phyloP scores from a whole-genome alignment of 2,888 invertebrate species.

The Halictus ligatus region DNA sequence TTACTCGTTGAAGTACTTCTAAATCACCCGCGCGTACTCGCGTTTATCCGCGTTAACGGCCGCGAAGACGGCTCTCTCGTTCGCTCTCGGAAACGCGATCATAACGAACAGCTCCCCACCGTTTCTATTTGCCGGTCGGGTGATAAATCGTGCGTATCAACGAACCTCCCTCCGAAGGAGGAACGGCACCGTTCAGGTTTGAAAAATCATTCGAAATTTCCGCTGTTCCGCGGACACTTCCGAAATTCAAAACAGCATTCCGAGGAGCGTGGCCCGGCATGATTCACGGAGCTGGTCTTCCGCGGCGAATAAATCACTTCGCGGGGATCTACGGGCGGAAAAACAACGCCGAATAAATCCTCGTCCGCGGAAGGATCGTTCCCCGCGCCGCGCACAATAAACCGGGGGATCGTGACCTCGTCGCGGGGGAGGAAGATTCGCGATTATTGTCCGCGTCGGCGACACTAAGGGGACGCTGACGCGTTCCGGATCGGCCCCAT shows the following conservation, averaged over 20 bases:
- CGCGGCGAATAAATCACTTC: background rate
- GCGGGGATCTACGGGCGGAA: background rate
- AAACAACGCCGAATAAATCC: slow-evolving; percentile 16
- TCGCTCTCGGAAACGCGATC: slow-evolving; percentile 40
- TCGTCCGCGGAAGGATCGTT: slow-evolving; percentile 20
- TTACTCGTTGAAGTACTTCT: slow-evolving; percentile 60
- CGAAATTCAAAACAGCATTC: slow-evolving; percentile 16
- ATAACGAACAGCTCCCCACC: slow-evolving; percentile 3
- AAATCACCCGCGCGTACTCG: slow-evolving; percentile 61
- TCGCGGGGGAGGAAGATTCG: slow-evolving; percentile 24
- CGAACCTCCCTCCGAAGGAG: slow-evolving; percentile 27
- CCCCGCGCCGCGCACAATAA: slow-evolving; percentile 7
- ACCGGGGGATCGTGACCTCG: background rate
- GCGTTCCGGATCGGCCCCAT: slow-evolving; percentile 24
- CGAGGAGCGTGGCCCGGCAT: background rate
- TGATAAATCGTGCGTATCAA: slow-evolving; percentile 61
- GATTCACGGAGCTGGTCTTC: background rate
- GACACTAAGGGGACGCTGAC: slow-evolving; percentile 23
- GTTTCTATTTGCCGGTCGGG: slow-evolving; percentile 4
- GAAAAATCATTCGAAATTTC: background rate
- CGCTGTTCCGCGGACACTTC: background rate
- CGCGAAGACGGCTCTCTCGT: slow-evolving; percentile 21
- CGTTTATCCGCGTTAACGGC: slow-evolving; percentile 61
- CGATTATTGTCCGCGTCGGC: slow-evolving; percentile 59
- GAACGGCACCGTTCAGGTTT: background rate